These are phyloP conservation scores for Parambassis ranga DNA, from an alignment of 2,797 vertebrate species.

Conservation along the genomic window DNA sequence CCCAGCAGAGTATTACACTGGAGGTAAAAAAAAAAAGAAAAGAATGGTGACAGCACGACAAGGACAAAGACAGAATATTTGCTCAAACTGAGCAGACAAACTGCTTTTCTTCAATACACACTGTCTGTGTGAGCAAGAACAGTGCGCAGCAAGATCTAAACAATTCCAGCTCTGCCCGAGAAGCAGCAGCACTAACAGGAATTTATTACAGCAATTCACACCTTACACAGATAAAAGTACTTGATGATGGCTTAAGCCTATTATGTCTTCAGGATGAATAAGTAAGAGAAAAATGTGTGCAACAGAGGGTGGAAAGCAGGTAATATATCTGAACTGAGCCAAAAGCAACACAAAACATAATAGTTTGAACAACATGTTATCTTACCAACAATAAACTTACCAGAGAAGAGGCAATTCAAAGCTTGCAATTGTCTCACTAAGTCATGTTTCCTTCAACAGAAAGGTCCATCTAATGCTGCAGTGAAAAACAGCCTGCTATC, in stretches of 20 bases:
- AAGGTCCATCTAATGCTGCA: not conserved
- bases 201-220: constrained; percentile 36
- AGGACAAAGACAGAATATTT: not conserved
- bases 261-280: constrained; percentile 23
- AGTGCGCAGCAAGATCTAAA: not conserved
- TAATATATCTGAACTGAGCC: not conserved
- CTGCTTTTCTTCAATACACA: constrained; percentile 2
- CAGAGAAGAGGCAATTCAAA: not conserved
- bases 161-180: not conserved
- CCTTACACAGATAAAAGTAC: constrained; percentile 18
- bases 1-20: constrained; percentile 17
- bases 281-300: not conserved
- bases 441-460: constrained; percentile 2
- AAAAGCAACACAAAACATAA: constrained; percentile 3
- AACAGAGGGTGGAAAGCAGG: not conserved
- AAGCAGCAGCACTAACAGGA: constrained; percentile 23
- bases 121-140: not conserved
- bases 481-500: not conserved
- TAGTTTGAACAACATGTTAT: constrained; percentile 1
- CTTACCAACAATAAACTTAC: constrained; percentile 61
- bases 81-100: constrained; percentile 6
- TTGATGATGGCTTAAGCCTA: constrained; percentile 11
- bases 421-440: not conserved
- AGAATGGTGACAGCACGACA: constrained; percentile 1
- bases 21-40: no score